A percentile compares a stretch with the other conserved stretches of the same genome.
These are phyloP conservation scores for Patiria pectinifera DNA, from an alignment of 53 echinoderm and acorn worm species.

Conservation along the genomic window DNA sequence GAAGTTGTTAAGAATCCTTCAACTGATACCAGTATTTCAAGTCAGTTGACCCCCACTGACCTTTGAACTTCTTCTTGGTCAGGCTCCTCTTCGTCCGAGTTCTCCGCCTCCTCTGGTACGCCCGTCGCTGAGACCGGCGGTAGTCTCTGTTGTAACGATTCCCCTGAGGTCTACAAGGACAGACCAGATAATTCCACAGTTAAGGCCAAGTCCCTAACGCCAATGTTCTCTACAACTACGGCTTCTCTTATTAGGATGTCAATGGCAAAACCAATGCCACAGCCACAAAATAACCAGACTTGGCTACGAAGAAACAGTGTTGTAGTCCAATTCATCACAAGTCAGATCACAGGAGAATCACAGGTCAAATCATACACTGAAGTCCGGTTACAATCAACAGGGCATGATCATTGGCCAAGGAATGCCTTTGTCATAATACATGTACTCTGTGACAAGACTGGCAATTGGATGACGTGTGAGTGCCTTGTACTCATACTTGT, in stretches of 20 bases:
- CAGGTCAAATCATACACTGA: too few relatives aligned
- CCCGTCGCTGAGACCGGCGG: conserved; percentile 68
- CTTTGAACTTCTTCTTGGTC: conserved; percentile 86
- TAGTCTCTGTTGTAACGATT: conserved; percentile 81
- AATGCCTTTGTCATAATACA: too few relatives aligned
- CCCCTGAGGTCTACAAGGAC: conserved; percentile 60
- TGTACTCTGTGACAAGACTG: too few relatives aligned
- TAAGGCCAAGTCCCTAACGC: too few relatives aligned
- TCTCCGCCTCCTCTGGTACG: conserved; percentile 79
- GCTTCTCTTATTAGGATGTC: background rate
- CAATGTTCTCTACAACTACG: too few relatives aligned
- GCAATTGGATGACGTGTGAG: too few relatives aligned
- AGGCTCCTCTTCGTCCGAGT: conserved; percentile 88
- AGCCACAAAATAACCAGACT: background rate
- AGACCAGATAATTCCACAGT: background rate
- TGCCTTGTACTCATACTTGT: too few relatives aligned
- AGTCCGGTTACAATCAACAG: too few relatives aligned
- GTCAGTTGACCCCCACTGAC: conserved; percentile 51
- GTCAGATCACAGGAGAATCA: too few relatives aligned
- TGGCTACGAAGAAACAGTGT: background rate
- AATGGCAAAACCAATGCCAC: background rate
- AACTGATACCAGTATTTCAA: background rate
- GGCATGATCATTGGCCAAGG: too few relatives aligned
- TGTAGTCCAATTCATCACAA: too few relatives aligned
- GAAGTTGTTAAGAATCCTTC: background rate